Evolutionary conservation across 2,888 invertebrate genomes (phyloP), one percentile per base, ranked within the genome.

Genomic region (Rhorus exstirpatorius): DNA sequence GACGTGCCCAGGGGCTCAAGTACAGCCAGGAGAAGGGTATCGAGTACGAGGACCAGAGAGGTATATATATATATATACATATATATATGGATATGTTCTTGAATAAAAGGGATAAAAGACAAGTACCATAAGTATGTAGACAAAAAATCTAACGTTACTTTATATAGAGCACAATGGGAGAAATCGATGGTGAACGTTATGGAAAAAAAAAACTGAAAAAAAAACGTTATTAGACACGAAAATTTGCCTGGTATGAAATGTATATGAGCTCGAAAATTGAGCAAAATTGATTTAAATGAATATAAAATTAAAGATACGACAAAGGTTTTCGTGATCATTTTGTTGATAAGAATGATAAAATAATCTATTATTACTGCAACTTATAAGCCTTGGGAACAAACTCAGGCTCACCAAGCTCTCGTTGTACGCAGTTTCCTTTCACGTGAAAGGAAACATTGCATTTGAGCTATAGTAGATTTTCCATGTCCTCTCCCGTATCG

Each of bases 11-110:
- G 83, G 91, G 93, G 55, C 87, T 93, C 51, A 91, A 89, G 85
- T 89, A 90, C 80, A 91, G 91, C 68, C 79, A 87, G 72, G 91
- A 90, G 61, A 92, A 92, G 88, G 92, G 92, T 83, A 88, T 93
- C 79, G 88, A 91, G 84, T 93, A 90, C 85, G 90, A 89, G 55
- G 90, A 91, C 74, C 90, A 90, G 75, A 89, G 87, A 81, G 92
- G 92, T 92, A 87, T 87, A 38, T 55, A 35, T 21, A 77, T 41
- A 61, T 7, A 7, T 0, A 17, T 4, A 58, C 26, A 35, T 8
- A 51, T 14, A 17, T 17, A 14, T 14, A 14, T n/a, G 26, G 10
- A 24, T 10, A 31, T 12, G 19, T 19, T 46, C 38, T 72, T 41
- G 49, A 38, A 51, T 58, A 72, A 67, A 53, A 65, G 61, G 58